Conservation (phyloP, 2,797 vertebrate species). For the Orientallactaga sibirica region DNA sequence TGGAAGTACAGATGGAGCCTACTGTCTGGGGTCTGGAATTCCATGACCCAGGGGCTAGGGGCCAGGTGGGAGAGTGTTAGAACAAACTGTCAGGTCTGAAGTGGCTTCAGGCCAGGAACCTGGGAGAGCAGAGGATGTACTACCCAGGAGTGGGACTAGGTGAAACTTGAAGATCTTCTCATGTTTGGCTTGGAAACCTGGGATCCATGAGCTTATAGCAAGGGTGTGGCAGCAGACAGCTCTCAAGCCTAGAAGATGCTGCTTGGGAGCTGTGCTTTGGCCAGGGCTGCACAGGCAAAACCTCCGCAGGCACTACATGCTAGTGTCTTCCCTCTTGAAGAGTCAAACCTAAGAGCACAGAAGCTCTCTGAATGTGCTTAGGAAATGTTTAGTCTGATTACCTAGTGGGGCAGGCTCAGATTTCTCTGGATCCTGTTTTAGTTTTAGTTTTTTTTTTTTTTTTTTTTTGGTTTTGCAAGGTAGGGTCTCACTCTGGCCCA, state of each 20-base stretch:
- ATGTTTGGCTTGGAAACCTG: background rate
- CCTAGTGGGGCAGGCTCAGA: background rate
- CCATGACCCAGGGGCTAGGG: background rate
- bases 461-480: too few relatives aligned
- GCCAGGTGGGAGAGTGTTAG: background rate
- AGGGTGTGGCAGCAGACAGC: background rate
- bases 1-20: background rate
- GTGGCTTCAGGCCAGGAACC: background rate
- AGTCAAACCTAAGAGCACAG: background rate
- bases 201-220: background rate
- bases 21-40: background rate
- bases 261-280: background rate
- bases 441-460: background rate
- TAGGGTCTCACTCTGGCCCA: too few relatives aligned
- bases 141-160: background rate
- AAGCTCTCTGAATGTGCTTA: too few relatives aligned
- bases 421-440: background rate
- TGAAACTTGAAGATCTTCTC: background rate
- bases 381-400: background rate
- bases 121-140: background rate
- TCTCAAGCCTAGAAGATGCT: too few relatives aligned
- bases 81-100: background rate
- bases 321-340: background rate
- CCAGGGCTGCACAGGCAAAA: background rate
- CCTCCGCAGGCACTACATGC: rapidly evolving